phyloP scores from a whole-genome alignment of 2,888 invertebrate genomes.

The Phlogophora meticulosa region DNA sequence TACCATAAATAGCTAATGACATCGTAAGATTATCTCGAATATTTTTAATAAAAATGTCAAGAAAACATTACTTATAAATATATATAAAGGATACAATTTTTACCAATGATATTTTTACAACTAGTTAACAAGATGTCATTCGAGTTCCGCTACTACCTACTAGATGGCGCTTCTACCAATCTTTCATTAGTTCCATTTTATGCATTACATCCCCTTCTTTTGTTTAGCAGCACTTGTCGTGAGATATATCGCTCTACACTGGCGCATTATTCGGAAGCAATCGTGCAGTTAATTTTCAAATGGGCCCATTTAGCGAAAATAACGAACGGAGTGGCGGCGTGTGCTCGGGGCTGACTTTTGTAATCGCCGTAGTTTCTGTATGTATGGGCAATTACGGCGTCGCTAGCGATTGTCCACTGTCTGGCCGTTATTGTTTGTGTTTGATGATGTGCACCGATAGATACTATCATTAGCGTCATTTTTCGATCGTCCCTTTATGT shows the following conservation, averaged over 20 bases:
- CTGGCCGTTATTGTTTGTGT: conserved; percentile 72
- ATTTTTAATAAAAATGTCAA: too few relatives aligned
- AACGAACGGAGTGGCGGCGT: conserved; percentile 79
- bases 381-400: conserved; percentile 72
- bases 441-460: conserved; percentile 73
- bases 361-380: conserved; percentile 74
- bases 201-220: conserved; percentile 61
- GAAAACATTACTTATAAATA: too few relatives aligned
- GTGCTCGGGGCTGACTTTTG: conserved; percentile 76
- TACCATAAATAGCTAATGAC: too few relatives aligned
- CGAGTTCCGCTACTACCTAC: conserved; percentile 66
- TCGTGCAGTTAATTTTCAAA: conserved; percentile 89
- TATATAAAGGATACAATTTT: not conserved
- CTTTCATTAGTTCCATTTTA: conserved; percentile 4
- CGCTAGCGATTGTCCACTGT: conserved; percentile 71
- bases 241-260: conserved; percentile 77
- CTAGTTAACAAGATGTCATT: not conserved
- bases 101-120: not conserved
- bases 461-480: conserved; percentile 69
- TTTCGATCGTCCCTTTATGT: conserved; percentile 60
- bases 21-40: too few relatives aligned
- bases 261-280: conserved; percentile 85
- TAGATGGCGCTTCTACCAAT: conserved; percentile 76
- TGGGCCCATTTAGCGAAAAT: conserved; percentile 87
- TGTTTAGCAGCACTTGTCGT: conserved; percentile 71